These are phyloP conservation scores for Cyphomyrus discorhynchus DNA, from an alignment of 2,113 vertebrate species.

Conservation along the genomic window DNA sequence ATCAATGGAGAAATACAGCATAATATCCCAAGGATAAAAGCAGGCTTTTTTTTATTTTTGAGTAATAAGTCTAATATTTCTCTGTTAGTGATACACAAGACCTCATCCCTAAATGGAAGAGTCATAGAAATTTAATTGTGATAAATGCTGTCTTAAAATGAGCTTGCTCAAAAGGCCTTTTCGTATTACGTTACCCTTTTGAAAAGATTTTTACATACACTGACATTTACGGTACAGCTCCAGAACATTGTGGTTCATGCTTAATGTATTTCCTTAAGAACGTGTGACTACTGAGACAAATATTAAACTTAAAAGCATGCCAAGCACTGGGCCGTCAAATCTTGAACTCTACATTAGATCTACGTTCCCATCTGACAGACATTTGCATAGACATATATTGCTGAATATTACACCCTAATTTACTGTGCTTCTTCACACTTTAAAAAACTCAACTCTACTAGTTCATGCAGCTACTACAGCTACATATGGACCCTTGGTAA, in stretches of 20 bases:
- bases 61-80: background rate
- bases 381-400: background rate
- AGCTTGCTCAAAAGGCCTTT: background rate
- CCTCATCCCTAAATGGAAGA: background rate
- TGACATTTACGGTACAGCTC: background rate
- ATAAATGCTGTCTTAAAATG: background rate
- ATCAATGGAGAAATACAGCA: background rate
- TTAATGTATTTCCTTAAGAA: background rate
- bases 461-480: background rate
- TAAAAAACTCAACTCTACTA: background rate
- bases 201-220: background rate
- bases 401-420: background rate
- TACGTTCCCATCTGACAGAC: background rate
- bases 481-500: background rate
- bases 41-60: background rate
- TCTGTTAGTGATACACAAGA: background rate
- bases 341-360: background rate
- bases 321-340: conserved; percentile 19
- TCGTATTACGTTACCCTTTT: background rate
- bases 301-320: conserved; percentile 2
- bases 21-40: background rate
- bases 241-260: background rate
- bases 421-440: background rate
- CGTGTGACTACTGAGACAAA: background rate
- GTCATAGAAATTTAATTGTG: background rate